Conservation (phyloP, 2,797 vertebrate genomes). For the Cebuella pygmaea region DNA sequence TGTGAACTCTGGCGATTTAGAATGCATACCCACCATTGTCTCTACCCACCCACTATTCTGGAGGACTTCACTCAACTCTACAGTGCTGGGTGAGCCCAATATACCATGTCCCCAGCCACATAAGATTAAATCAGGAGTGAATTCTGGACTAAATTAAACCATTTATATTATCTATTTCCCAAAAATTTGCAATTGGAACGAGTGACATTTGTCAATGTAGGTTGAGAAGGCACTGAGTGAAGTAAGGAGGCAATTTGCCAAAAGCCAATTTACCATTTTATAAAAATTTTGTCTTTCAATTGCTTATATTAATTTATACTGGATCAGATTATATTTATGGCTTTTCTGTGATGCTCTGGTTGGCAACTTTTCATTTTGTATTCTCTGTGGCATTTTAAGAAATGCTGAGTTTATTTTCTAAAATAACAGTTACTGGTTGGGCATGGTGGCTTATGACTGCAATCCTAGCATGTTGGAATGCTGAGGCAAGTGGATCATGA, state of each 20-base stretch:
- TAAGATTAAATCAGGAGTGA: background rate
- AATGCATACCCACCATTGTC: background rate
- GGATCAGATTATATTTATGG: constrained; percentile 12
- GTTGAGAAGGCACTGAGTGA: background rate
- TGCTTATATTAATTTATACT: background rate
- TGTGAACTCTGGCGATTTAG: background rate
- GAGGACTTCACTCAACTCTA: background rate
- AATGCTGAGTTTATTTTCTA: constrained; percentile 29
- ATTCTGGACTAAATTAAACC: constrained; percentile 10
- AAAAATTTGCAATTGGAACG: constrained; percentile 30
- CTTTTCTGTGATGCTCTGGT: constrained; percentile 30
- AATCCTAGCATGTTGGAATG: too few relatives aligned
- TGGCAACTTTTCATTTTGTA: constrained; percentile 27
- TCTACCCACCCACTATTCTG: background rate
- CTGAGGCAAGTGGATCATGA: too few relatives aligned
- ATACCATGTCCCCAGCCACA: background rate
- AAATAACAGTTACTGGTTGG: background rate
- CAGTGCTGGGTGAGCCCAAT: background rate
- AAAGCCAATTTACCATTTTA: background rate
- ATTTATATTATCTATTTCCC: background rate
- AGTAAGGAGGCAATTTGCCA: background rate
- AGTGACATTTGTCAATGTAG: constrained; percentile 12
- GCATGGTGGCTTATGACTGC: too few relatives aligned
- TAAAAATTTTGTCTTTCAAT: background rate
- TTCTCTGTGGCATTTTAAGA: constrained; percentile 2